These are phyloP conservation scores for Urechis unicinctus DNA, from an alignment of 2,888 invertebrate genomes.

Conservation along the genomic window DNA sequence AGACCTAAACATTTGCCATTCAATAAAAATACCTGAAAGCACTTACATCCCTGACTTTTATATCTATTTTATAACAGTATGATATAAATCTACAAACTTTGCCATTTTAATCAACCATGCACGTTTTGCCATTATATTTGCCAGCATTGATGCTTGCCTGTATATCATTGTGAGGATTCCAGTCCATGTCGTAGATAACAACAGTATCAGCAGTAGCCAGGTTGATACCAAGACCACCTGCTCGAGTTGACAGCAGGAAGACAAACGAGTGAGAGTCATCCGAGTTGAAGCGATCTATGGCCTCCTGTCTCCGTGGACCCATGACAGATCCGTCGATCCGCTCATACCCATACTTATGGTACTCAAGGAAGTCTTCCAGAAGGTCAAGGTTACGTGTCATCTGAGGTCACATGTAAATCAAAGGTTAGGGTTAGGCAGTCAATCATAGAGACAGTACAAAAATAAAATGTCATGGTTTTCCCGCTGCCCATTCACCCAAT, in stretches of 20 bases:
- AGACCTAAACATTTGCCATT: too few species aligned
- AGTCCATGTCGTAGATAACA: conserved; percentile 96
- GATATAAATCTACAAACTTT: too few species aligned
- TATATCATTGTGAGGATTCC: conserved; percentile 99
- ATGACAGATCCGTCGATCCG: conserved; percentile 96
- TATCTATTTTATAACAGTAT: too few species aligned
- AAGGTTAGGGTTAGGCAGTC: too few species aligned
- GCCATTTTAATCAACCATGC: too few species aligned
- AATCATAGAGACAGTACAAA: too few species aligned
- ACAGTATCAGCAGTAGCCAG: conserved; percentile 97
- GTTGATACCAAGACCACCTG: conserved; percentile 95
- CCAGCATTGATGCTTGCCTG: conserved; percentile 60
- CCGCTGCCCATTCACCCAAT: too few species aligned
- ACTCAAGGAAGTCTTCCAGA: conserved; percentile 91
- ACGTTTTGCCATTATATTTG: too few species aligned
- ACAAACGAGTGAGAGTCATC: conserved; percentile 79
- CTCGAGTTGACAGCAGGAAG: conserved; percentile 90
- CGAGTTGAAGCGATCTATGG: conserved; percentile 94
- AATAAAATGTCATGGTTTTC: not conserved
- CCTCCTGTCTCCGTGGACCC: conserved; percentile 86
- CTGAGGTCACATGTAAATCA: conserved; percentile 27
- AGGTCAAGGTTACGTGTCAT: conserved; percentile 99
- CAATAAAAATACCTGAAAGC: too few species aligned
- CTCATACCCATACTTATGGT: conserved; percentile 91
- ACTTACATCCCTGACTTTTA: too few species aligned